Conservation (phyloP, 2,113 vertebrate genomes). For the Podilymbus podiceps region DNA sequence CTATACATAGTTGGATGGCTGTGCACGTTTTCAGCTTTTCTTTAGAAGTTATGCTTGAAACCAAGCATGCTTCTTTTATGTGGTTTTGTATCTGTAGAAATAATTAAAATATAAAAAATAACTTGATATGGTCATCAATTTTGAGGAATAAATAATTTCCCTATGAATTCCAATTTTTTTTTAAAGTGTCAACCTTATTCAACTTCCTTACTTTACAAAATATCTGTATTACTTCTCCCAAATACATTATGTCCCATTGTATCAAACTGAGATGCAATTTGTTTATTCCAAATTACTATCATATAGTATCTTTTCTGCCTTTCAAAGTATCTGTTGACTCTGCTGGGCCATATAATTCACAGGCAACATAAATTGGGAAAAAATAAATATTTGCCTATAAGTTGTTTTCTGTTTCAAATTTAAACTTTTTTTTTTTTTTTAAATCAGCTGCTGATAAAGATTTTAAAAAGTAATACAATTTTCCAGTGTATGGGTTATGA, state of each 20-base stretch:
- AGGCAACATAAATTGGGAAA: neutral
- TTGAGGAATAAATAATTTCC: neutral
- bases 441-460: neutral
- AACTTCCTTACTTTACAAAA: neutral
- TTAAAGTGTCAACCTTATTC: neutral
- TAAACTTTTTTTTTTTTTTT: neutral
- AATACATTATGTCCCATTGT: neutral
- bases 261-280: neutral
- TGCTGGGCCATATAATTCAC: neutral
- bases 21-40: neutral
- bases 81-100: neutral
- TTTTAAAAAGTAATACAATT: neutral
- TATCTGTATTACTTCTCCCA: neutral
- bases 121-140: neutral
- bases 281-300: neutral
- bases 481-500: neutral
- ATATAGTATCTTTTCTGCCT: neutral
- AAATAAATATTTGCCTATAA: neutral
- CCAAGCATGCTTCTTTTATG: neutral
- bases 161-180: neutral
- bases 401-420: neutral
- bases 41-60: neutral
- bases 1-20: neutral
- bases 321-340: slow-evolving; percentile 4
- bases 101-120: neutral